Percentiles rank a stretch among this genome's conserved stretches.
Conservation (phyloP, 2,113 vertebrate genomes). For the Lophochroa leadbeateri region DNA sequence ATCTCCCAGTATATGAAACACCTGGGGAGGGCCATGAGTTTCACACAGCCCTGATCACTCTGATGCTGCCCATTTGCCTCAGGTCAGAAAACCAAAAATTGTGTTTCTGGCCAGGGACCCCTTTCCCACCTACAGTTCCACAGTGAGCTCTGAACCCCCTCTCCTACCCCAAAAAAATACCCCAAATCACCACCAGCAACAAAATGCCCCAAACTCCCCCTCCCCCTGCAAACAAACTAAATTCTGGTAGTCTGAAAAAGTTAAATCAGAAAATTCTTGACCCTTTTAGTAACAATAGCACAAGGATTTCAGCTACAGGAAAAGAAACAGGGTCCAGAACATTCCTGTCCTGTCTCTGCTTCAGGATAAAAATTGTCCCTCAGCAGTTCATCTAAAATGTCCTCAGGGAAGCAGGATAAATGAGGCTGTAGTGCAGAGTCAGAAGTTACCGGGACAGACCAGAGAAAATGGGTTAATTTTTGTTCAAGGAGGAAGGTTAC, state of each 20-base stretch:
- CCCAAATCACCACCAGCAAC: background rate
- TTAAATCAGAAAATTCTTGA: background rate
- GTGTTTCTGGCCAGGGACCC: background rate
- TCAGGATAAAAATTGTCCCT: background rate
- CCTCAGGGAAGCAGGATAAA: conserved; percentile 15
- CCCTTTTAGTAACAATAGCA: background rate
- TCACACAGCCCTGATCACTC: background rate
- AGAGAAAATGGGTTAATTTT: conserved; percentile 19
- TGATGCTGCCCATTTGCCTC: background rate
- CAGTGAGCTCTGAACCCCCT: background rate
- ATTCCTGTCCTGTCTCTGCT: background rate
- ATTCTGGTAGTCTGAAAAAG: background rate
- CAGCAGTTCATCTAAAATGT: background rate
- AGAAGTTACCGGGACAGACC: background rate
- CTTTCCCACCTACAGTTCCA: background rate
- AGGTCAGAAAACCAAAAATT: background rate
- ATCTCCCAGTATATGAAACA: background rate
- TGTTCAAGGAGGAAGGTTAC: background rate
- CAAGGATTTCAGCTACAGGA: background rate
- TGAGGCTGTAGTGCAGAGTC: background rate
- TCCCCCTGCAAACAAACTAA: background rate
- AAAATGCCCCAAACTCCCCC: background rate
- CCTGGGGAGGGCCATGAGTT: background rate
- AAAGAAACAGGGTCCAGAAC: background rate
- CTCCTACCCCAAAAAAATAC: background rate